Conservation (phyloP, 2,113 vertebrate genomes). For the Malurus alboscapulatus region DNA sequence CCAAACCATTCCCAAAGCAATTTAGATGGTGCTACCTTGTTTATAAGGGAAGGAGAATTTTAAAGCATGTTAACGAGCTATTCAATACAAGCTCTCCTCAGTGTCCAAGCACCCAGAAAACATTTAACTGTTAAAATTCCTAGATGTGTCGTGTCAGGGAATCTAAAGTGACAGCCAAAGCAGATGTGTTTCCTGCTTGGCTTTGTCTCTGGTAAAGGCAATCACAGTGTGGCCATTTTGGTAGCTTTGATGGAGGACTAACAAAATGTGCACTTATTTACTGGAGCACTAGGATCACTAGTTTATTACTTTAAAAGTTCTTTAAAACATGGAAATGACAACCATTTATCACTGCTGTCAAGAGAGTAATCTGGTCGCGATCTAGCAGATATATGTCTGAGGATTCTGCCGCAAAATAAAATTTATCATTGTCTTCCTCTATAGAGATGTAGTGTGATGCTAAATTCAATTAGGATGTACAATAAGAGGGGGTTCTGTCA, state of each 20-base stretch:
- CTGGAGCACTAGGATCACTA: background rate
- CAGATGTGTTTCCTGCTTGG: background rate
- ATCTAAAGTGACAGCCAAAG: background rate
- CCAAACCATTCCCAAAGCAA: background rate
- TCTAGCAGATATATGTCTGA: background rate
- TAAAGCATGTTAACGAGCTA: background rate
- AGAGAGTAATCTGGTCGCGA: background rate
- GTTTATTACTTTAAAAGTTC: conserved; percentile 35
- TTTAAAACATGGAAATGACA: conserved; percentile 25
- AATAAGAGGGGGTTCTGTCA: background rate
- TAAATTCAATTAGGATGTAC: conserved; percentile 1
- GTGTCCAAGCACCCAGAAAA: background rate
- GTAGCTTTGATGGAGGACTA: background rate
- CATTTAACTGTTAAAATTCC: background rate
- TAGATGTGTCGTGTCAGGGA: background rate
- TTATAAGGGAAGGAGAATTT: background rate
- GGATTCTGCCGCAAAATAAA: conserved; percentile 21
- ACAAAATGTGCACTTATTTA: conserved; percentile 18
- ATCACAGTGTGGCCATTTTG: background rate
- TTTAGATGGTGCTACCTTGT: background rate
- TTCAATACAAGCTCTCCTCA: background rate
- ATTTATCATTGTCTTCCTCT: conserved; percentile 38
- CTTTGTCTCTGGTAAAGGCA: background rate
- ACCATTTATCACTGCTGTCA: conserved; percentile 35
- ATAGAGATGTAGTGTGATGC: background rate